Evolutionary conservation across 2,888 invertebrate genomes (phyloP), one percentile per base, ranked within the genome.

Genomic region (Lucinisca nassula): DNA sequence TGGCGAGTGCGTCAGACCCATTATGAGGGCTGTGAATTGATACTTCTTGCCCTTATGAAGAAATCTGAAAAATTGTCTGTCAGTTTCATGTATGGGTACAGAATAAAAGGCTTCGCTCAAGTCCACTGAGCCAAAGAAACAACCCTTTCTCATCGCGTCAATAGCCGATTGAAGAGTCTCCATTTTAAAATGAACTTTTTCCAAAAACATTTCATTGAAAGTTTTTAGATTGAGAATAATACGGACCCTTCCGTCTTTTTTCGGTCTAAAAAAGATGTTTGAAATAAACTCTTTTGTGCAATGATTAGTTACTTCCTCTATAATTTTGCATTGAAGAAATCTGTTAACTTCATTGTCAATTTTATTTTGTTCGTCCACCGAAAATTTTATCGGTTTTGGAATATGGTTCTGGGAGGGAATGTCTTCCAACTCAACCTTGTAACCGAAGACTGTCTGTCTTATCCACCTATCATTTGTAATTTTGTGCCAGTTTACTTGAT

Each of bases 381-480:
- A 12, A 27, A 61, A 61, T 61, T 24, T 61, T 30, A 61, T 27
- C 3, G 61, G 61, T 6, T 24, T 61, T 61, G 61, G 61, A 61
- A 30, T 27, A 30, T 12, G 2, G 1, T 30, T 4, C 24, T 61
- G 61, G 1, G 10, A 27, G 4, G 61, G 24, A 2, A 6, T 61
- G 17, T 61, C 27, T n/a, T 14, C 61, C 30, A 61, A 10, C 27
- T 76, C 76, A n/a, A 55, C 76, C 12, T 40, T 38, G 30, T 76
- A 76, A 1, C 76, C 55, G 1, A 27, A 76, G 17, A 76, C 55
- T 12, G 76, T 76, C 10, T 76, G 24, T 51, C 51, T 32, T 35
- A 51, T 37, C 76, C 51, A 55, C 40, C 37, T 76, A 32, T 76
- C 76, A 3, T 27, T 21, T 30, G 76, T 76, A 32, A 76, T n/a